These are phyloP conservation scores for Parelbella ahira DNA, from an alignment of 2,888 invertebrate species.

Conservation along the genomic window DNA sequence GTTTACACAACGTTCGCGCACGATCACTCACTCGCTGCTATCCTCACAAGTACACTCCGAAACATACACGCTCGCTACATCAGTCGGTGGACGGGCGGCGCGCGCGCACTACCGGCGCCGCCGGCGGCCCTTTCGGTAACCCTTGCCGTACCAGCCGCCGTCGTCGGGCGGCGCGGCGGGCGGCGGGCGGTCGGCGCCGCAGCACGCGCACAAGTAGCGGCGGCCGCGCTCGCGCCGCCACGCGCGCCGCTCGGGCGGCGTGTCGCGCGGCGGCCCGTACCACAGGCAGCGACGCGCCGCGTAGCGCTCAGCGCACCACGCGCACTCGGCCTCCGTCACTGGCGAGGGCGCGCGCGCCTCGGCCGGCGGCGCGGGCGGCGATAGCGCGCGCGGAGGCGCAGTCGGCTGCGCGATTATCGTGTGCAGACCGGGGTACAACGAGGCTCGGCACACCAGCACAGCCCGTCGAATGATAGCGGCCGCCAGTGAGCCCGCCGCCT, in stretches of 20 bases:
- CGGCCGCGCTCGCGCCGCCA: slow-evolving; percentile 67
- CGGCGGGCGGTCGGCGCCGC: slow-evolving; percentile 52
- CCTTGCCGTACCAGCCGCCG: slow-evolving; percentile 93
- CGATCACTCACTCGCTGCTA: too few relatives aligned
- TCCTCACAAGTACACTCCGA: too few relatives aligned
- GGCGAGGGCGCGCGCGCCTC: slow-evolving; percentile 26
- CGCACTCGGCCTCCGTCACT: slow-evolving; percentile 52
- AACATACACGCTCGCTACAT: too few relatives aligned
- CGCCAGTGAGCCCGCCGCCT: slow-evolving; percentile 49
- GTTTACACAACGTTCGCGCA: too few relatives aligned
- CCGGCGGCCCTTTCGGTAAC: slow-evolving; percentile 86
- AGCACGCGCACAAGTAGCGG: slow-evolving; percentile 85
- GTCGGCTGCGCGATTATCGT: slow-evolving; percentile 74
- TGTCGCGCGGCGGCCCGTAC: slow-evolving; percentile 74
- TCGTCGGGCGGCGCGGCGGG: slow-evolving; percentile 37
- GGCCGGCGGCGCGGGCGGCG: slow-evolving; percentile 37
- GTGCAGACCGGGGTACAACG: slow-evolving; percentile 81
- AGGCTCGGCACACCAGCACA: slow-evolving; percentile 65
- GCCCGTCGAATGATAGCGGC: slow-evolving; percentile 70
- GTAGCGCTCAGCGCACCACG: slow-evolving; percentile 51
- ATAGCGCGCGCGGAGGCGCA: slow-evolving; percentile 40
- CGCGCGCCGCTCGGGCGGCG: slow-evolving; percentile 44
- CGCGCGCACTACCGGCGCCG: slow-evolving; percentile 61
- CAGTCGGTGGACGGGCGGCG: background rate
- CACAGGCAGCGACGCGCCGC: slow-evolving; percentile 60